Conservation (phyloP, 2,888 invertebrate species). For the Microdon myrmicae region DNA sequence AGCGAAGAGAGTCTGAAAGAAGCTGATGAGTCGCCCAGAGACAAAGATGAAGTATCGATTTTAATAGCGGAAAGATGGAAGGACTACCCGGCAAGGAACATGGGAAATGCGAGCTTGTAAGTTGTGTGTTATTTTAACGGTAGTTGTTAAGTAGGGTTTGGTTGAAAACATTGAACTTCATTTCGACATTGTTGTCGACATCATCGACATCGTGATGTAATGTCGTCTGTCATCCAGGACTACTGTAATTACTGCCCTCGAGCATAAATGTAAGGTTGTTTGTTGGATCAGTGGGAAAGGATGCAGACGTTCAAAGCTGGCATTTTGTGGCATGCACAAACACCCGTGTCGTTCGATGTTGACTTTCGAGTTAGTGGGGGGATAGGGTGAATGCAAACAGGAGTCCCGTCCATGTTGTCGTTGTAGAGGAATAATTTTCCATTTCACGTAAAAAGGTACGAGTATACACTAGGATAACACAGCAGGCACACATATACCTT, state of each 20-base stretch:
- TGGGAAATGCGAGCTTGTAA: neutral
- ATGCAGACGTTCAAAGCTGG: conserved; percentile 13
- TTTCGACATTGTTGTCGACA: conserved; percentile 7
- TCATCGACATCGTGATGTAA: conserved; percentile 26
- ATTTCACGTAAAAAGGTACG: conserved; percentile 8
- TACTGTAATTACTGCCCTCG: conserved; percentile 45
- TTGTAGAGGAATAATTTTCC: neutral
- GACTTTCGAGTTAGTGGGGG: conserved; percentile 37
- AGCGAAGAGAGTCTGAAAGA: neutral
- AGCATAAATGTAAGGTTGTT: conserved; percentile 38
- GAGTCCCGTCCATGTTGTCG: conserved; percentile 4
- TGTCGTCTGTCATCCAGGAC: conserved; percentile 36
- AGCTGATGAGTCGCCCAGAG: too few species aligned
- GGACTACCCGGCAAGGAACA: too few species aligned
- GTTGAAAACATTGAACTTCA: conserved; percentile 30
- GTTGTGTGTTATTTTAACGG: too few species aligned
- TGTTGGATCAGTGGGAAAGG: conserved; percentile 6
- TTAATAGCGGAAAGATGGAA: too few species aligned
- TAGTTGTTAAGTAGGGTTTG: conserved; percentile 21
- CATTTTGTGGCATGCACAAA: conserved; percentile 25
- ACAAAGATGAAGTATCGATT: too few species aligned
- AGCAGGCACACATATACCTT: neutral
- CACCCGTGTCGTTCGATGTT: conserved; percentile 36
- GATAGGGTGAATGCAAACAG: conserved; percentile 38
- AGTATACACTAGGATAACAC: conserved; percentile 27